Evolutionary conservation across 2,888 invertebrate species (phyloP), one percentile per base, ranked within the genome.

Genomic region (Brenthis hecate): DNA sequence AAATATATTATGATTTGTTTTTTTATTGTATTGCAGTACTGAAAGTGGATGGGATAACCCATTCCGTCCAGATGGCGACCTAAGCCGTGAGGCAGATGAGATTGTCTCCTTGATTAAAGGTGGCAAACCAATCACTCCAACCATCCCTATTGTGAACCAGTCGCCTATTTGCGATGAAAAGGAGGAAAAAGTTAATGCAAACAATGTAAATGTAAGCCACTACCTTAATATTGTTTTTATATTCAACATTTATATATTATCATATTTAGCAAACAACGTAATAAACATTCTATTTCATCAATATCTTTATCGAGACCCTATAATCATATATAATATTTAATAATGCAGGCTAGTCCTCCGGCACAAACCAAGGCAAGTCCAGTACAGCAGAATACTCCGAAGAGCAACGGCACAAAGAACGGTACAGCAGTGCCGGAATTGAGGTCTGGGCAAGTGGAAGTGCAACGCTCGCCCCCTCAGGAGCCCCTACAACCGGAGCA

Each of bases 11-110:
- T 47, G 13, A 19, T 47, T 8, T 23, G 19, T 58, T 36, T 5
- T 43, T 19, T 0, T 57, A 13, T 16, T 60, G n/a, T 50, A 2
- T 77, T 76, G 16, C 94, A 99, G 98, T 92, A 96, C 97, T 88
- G 98, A 98, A 87, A 98, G 98, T 84, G 98, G 98, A 75, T 98
- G 98, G 96, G 99, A 99, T 91, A 99, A 99, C 91, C 99, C 99
- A 69, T 99, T 99, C 94, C 96, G 98, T 85, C 98, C 98, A 43
- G 99, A 98, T 81, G 98, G 99, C 72, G 98, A 98, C 91, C 93
- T 99, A 82, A 98, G 98, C 83, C 95, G 96, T 80, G 98, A 99
- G 91, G 98, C 99, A 36, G 99, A 99, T 88, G 98, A 98, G 93
- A 98, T 99, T 80, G 98, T 99, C 73, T 97, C 98, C 84, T 94